These are phyloP conservation scores for Noctua comes DNA, from an alignment of 2,888 invertebrate genomes.

Conservation along the genomic window DNA sequence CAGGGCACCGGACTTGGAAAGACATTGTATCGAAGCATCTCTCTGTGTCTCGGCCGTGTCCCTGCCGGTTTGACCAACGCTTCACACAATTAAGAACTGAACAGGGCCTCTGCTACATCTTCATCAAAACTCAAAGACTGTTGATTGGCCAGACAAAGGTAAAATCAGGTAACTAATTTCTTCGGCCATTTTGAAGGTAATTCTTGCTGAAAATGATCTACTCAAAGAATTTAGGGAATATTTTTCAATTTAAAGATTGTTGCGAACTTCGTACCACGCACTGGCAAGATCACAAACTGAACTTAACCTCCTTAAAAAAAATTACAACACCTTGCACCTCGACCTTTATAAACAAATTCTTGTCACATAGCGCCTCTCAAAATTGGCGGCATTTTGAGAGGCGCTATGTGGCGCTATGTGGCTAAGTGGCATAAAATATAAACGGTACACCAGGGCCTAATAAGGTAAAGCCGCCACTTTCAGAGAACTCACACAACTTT, in stretches of 20 bases:
- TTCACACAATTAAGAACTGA: not conserved
- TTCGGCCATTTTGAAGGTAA: not conserved
- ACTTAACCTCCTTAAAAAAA: not conserved
- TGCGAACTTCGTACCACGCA: not conserved
- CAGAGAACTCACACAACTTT: constrained; percentile 42
- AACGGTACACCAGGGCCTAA: constrained; percentile 52
- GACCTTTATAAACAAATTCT: constrained; percentile 24
- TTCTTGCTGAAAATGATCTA: not conserved
- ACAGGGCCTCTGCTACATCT: not conserved
- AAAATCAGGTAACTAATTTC: not conserved
- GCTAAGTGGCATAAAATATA: constrained; percentile 41
- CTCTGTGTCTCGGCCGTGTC: not conserved
- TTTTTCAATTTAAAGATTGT: not conserved
- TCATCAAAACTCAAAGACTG: not conserved
- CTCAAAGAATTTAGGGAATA: no score
- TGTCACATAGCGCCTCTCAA: constrained; percentile 13
- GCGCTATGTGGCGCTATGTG: no score
- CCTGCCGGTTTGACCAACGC: not conserved
- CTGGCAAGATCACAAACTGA: no score
- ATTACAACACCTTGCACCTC: not conserved
- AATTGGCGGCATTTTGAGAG: no score
- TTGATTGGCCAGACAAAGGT: not conserved
- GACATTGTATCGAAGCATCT: not conserved
- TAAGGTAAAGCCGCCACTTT: constrained; percentile 56
- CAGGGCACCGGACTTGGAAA: not conserved